Evolutionary conservation across 2,113 vertebrate species (phyloP).

Genomic region (Microcebus murinus): DNA sequence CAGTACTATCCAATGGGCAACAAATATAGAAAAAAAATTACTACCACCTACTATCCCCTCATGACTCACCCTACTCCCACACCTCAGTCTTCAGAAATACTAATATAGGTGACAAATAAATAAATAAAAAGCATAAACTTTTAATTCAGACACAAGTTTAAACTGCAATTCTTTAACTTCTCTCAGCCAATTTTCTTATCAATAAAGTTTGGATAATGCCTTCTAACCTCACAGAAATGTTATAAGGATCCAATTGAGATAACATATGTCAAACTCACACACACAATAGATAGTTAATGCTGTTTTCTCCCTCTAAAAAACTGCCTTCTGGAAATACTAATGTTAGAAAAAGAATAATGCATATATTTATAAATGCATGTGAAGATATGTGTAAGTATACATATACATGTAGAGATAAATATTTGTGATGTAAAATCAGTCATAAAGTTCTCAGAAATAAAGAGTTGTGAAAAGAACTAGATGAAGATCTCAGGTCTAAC

Average conservation of each 20-base stretch:
- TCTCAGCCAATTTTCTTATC: neutral
- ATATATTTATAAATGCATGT: neutral
- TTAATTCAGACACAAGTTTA: neutral
- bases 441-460: neutral
- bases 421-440: neutral
- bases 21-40: neutral
- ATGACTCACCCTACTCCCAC: neutral
- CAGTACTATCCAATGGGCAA: neutral
- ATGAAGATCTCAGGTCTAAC: neutral
- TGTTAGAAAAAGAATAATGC: neutral
- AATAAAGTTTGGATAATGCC: neutral
- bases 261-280: neutral
- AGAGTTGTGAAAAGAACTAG: neutral
- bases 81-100: neutral
- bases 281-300: neutral
- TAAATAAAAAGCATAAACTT: neutral
- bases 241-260: neutral
- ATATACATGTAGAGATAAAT: neutral
- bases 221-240: neutral
- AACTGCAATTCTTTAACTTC: neutral
- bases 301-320: conserved; percentile 27
- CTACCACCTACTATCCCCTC: neutral
- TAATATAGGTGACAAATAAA: neutral
- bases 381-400: neutral
- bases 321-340: neutral